A percentile compares a stretch with the other conserved stretches of the same genome.
These are phyloP conservation scores for Rhabdomys dilectus DNA, from an alignment of 2,113 vertebrate genomes.

Conservation along the genomic window DNA sequence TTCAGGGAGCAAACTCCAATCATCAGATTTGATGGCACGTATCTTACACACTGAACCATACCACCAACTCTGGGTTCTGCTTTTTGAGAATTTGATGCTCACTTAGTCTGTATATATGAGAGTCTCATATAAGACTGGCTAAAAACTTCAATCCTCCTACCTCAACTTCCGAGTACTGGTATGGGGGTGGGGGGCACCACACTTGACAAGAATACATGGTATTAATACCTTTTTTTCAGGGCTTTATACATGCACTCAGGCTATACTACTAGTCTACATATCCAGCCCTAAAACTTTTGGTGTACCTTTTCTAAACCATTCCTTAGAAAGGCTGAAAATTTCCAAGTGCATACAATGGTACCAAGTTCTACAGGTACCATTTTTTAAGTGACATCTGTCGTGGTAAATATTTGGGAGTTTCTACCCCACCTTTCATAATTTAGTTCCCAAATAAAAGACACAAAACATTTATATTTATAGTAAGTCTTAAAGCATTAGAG, in stretches of 20 bases:
- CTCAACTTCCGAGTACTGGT: neutral
- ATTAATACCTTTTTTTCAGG: neutral
- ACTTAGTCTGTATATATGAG: neutral
- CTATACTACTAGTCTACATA: rapidly evolving
- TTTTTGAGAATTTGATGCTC: neutral
- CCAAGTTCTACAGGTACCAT: neutral
- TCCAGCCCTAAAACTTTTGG: neutral
- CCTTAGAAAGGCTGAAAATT: constrained; percentile 1
- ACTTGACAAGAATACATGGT: neutral
- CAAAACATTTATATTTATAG: too few relatives aligned
- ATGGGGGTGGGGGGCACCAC: rapidly evolving
- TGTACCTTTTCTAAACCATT: neutral
- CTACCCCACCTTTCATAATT: too few relatives aligned
- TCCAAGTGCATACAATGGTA: neutral
- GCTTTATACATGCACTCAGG: too few relatives aligned
- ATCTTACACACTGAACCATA: neutral
- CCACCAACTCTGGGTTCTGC: neutral
- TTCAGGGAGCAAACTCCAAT: neutral
- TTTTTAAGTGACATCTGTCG: constrained; percentile 30
- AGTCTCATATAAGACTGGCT: neutral
- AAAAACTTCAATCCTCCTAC: neutral
- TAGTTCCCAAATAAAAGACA: too few relatives aligned
- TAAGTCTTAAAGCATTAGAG: too few relatives aligned
- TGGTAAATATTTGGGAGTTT: too few relatives aligned
- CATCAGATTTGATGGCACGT: neutral